Conservation (phyloP, 35 echinoderm and acorn worm species). For the Lytechinus pictus region DNA sequence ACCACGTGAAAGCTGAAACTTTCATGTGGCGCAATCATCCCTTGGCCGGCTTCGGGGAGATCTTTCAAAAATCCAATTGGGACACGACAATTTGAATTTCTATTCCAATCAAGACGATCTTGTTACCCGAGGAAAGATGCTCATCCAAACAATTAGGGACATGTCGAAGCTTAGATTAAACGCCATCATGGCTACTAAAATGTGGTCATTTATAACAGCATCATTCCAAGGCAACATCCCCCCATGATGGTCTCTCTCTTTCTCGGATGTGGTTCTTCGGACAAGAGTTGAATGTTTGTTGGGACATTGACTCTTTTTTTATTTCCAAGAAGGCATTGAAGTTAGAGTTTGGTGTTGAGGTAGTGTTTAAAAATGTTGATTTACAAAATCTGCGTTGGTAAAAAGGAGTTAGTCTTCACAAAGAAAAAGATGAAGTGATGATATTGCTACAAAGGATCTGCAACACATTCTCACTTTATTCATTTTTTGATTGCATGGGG, state of each 20-base stretch:
- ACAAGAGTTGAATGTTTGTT: background rate
- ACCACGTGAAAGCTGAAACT: background rate
- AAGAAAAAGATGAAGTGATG: background rate
- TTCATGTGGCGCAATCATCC: background rate
- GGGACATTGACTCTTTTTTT: background rate
- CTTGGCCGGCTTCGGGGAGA: background rate
- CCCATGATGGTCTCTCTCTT: background rate
- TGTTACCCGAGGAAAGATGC: background rate
- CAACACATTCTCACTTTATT: background rate
- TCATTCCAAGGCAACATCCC: background rate
- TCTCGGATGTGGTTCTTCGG: background rate
- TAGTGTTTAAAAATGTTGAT: background rate
- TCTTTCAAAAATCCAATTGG: background rate
- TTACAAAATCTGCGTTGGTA: background rate
- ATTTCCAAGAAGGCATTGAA: background rate
- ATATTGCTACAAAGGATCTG: background rate
- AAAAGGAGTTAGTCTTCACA: background rate
- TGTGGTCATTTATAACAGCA: background rate
- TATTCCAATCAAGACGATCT: background rate
- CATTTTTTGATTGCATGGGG: background rate
- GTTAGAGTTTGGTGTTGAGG: background rate
- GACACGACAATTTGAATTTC: background rate
- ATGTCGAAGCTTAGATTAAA: background rate
- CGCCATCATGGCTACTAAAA: background rate
- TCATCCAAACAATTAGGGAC: conserved; percentile 6